These are phyloP conservation scores for Biston betularia DNA, from an alignment of 2,888 invertebrate species.

Conservation along the genomic window DNA sequence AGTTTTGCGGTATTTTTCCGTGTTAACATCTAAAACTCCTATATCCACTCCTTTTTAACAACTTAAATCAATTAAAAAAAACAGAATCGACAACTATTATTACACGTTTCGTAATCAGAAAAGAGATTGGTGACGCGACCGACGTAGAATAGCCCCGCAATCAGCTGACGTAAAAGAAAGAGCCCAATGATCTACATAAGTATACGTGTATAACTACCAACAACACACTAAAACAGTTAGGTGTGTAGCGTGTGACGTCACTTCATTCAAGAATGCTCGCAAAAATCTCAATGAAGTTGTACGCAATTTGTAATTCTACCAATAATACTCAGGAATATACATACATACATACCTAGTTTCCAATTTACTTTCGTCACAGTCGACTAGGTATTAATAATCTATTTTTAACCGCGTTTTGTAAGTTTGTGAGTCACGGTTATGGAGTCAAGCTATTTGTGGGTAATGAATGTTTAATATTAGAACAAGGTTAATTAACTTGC, in stretches of 20 bases:
- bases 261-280: constrained; percentile 73
- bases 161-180: constrained; percentile 79
- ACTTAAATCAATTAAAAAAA: too few relatives aligned
- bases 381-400: constrained; percentile 11
- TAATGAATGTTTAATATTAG: background rate
- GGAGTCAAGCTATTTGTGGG: background rate
- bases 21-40: too few relatives aligned
- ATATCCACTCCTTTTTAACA: too few relatives aligned
- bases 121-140: background rate
- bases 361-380: constrained; percentile 22
- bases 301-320: constrained; percentile 41
- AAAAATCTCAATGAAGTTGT: constrained; percentile 66
- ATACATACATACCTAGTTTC: constrained; percentile 2
- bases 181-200: constrained; percentile 67
- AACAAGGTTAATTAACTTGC: background rate
- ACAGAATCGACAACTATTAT: too few relatives aligned
- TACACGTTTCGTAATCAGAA: too few relatives aligned
- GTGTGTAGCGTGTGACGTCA: constrained; percentile 71
- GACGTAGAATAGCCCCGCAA: constrained; percentile 41
- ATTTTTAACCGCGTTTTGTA: constrained; percentile 13
- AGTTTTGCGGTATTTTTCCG: too few relatives aligned
- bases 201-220: constrained; percentile 48
- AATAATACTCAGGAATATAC: constrained; percentile 15
- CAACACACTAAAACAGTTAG: constrained; percentile 52
- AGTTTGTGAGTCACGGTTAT: constrained; percentile 8